Evolutionary conservation across 2,797 vertebrate species (phyloP), one percentile per base, ranked within the genome.

Genomic region (Anabas testudineus): DNA sequence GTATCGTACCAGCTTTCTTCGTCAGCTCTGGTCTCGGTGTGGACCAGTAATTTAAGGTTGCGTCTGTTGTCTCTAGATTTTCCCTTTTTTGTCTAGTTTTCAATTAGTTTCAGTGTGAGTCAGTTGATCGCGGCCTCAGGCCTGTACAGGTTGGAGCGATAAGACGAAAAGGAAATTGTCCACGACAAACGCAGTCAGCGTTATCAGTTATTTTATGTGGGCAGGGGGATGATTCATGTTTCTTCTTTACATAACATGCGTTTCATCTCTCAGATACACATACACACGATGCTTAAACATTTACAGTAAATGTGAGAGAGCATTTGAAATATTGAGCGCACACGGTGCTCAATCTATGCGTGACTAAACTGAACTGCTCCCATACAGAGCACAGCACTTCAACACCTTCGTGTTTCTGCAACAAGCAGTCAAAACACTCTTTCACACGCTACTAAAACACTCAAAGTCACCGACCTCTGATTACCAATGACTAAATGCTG

Each of bases 121-220:
- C 55, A 73, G 49, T 12, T 71, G 59, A 71, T 82, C 28, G 21
- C 55, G 18, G 68, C 77, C 45, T 26, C 43, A 37, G 77, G 81
- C 61, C 67, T 39, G 63, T 32, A 39, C 74, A 65, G 51, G 67
- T 78, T 12, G 55, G n/a, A 46, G 63, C 1, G 74, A 82, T 81
- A 73, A 67, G 71, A 51, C 49, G 48, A 74, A 68, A 72, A 83
- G 71, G 22, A 78, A 63, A 56, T 69, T 54, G 49, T 59, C 26
- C 51, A 26, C 28, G 22, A 57, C 47, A 43, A 49, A 65, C 57
- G 47, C n/a, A 9, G 42, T 54, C 41, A 59, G 19, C 65, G 48
- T 39, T 16, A 24, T 61, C 34, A 26, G 30, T 48, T 66, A 65
- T 36, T 30, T 47, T 41, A 43, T 16, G 22, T 30, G 19, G 15